Base-by-base conservation (phyloP, 2,113 vertebrate species). In the Tragelaphus buxtoni region DNA sequence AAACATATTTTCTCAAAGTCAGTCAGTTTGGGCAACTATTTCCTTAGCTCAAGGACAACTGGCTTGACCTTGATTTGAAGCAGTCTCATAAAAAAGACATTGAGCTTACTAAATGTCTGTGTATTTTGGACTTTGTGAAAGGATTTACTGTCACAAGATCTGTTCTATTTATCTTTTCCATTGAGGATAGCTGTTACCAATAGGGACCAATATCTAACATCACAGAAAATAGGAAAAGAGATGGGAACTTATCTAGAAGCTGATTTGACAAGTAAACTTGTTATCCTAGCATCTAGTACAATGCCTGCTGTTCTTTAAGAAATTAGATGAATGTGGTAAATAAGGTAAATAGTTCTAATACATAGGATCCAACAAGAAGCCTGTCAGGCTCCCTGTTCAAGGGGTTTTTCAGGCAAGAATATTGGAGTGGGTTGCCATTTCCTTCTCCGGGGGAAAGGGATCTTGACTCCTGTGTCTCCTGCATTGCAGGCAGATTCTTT, bases 41-140 rank as follows among this genome's bases (percentile, higher is more conserved):
- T 90, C 61, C 91, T 92, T 56, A 88, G 51, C 18, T 87, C 53
- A 61, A 56, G 49, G 60, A 96, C 55, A 92, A 56, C 35, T 84
- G 42, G 18, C 45, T 90, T 92, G 83, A 96, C 79, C 39, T 96
- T 80, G 74, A 83, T 74, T 72, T 83, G 74, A 95, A 80, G 20
- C 49, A 85, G 32, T 42, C 32, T 74, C 32, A 51, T 45, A 22
- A 87, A 80, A 89, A 76, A 88, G 35, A 2, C 56, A 79, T 55
- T 92, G 82, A 55, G 30, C 20, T 86, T 93, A 49, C 60, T 85
- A 85, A 95, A 30, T 88, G 32, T 14, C 20, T 49, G 16, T 1
- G 1, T 56, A 13, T 85, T 91, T 94, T 18, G 53, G 90, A 10
- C 18, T 92, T 92, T 96, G 53, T 32, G 45, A 92, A 90, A 88